Conservation (phyloP, 2,888 invertebrate species). For the Lycaena phlaeas region DNA sequence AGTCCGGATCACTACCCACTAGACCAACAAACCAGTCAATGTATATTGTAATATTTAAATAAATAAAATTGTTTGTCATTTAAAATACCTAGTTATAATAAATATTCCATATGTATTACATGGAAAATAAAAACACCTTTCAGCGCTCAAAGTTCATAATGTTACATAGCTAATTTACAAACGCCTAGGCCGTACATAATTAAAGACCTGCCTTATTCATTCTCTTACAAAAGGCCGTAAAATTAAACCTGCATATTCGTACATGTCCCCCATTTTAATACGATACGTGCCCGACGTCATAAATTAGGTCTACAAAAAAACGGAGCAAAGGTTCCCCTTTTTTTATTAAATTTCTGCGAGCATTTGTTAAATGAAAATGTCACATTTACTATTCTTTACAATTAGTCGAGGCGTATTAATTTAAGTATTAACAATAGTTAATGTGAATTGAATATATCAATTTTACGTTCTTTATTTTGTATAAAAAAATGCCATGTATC, state of each 20-base stretch:
- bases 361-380: neutral
- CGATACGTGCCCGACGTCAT: conserved; percentile 39
- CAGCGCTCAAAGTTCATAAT: too few relatives aligned
- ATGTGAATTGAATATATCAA: neutral
- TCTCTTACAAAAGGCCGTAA: conserved; percentile 50
- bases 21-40: too few relatives aligned
- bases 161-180: conserved; percentile 7
- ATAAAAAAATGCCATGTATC: too few relatives aligned
- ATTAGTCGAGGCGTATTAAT: neutral
- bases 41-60: too few relatives aligned
- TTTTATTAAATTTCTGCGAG: conserved; percentile 34
- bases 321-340: conserved; percentile 41
- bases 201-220: conserved; percentile 54
- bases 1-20: too few relatives aligned
- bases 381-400: neutral
- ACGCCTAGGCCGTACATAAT: conserved; percentile 42
- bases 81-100: too few relatives aligned
- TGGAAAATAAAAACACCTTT: too few relatives aligned
- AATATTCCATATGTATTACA: too few relatives aligned
- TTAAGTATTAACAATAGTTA: neutral
- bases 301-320: conserved; percentile 50
- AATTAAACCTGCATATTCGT: conserved; percentile 61
- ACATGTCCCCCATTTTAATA: conserved; percentile 20
- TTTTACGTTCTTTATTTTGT: too few relatives aligned
- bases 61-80: too few relatives aligned